A percentile compares a stretch with the other conserved stretches of the same genome.
These are phyloP conservation scores for Acanthurus lineatus DNA, from an alignment of 2,797 vertebrate species.

Conservation along the genomic window DNA sequence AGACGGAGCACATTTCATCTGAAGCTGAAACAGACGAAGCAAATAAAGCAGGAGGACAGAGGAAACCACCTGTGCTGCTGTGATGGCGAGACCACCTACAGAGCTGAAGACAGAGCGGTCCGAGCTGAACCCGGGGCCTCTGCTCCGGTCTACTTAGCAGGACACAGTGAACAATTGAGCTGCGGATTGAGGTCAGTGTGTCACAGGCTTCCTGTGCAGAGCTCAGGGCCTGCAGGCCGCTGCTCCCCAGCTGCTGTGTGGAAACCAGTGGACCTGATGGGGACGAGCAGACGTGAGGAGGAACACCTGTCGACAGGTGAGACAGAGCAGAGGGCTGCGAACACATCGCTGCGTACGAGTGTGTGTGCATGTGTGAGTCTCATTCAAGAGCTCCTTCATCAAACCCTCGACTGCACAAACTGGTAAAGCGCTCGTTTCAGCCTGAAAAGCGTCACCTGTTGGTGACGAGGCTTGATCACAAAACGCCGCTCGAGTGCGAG, in stretches of 20 bases:
- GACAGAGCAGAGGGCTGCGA: no score
- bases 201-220: conserved; percentile 25
- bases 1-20: no score
- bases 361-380: background rate
- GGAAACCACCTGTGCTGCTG: background rate
- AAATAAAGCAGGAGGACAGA: background rate
- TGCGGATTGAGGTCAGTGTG: conserved; percentile 70
- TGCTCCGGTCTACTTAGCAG: conserved; percentile 41
- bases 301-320: background rate
- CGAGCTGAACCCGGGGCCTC: conserved; percentile 16
- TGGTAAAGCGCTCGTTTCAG: no score
- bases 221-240: conserved; percentile 3
- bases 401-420: no score
- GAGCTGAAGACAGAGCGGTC: conserved; percentile 15
- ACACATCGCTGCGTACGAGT: background rate
- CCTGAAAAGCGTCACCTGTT: no score
- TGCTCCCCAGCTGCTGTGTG: conserved; percentile 24
- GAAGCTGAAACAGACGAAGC: background rate
- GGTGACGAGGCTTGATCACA: no score
- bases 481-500: no score
- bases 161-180: conserved; percentile 39
- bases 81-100: conserved; percentile 29
- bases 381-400: no score
- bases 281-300: background rate
- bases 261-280: conserved; percentile 7